These are phyloP conservation scores for Bicyclus anynana DNA, from an alignment of 1,140 invertebrate species.

Conservation along the genomic window DNA sequence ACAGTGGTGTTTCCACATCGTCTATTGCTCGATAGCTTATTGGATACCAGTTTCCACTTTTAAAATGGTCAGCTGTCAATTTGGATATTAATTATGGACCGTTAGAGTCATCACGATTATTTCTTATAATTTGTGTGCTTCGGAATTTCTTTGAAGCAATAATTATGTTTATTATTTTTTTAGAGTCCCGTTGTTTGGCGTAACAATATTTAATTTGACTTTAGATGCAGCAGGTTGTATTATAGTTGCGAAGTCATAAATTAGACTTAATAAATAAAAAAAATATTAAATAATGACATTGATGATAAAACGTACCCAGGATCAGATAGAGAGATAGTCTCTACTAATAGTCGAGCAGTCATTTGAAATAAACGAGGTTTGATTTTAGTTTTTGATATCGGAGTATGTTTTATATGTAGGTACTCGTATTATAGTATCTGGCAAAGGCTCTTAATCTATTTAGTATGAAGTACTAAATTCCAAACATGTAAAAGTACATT, in stretches of 20 bases:
- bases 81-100: conserved; percentile 24
- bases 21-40: conserved; percentile 10
- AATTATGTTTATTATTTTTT: conserved; percentile 4
- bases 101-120: conserved; percentile 18
- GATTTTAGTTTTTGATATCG: too few relatives aligned
- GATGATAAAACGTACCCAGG: too few relatives aligned
- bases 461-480: too few relatives aligned
- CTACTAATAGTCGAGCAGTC: too few relatives aligned
- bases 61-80: conserved; percentile 20
- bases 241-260: neutral
- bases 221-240: neutral
- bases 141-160: neutral
- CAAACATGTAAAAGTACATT: too few relatives aligned
- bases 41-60: conserved; percentile 15
- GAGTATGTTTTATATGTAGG: too few relatives aligned
- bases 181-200: neutral
- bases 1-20: conserved; percentile 15
- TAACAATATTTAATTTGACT: neutral
- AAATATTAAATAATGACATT: too few relatives aligned
- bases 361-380: too few relatives aligned
- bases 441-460: too few relatives aligned
- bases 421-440: too few relatives aligned
- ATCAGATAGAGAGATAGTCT: too few relatives aligned
- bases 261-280: too few relatives aligned
- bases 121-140: conserved; percentile 6